Evolutionary conservation across 2,888 invertebrate genomes (phyloP).

Genomic region (Acanthosepion lycidas): DNA sequence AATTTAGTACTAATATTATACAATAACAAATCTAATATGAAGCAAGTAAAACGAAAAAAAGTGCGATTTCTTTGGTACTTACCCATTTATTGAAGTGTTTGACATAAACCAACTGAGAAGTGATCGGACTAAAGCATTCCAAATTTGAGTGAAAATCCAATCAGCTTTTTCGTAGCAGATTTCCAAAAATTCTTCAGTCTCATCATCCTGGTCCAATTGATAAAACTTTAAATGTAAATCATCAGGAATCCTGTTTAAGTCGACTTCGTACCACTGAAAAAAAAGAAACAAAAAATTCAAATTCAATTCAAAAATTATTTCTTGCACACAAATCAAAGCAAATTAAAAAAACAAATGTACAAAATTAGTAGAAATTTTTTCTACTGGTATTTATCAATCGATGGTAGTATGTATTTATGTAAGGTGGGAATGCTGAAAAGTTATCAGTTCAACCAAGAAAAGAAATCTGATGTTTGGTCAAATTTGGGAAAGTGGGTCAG

Average conservation of each 20-base stretch:
- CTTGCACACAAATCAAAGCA: not conserved
- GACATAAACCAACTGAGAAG: conserved; percentile 92
- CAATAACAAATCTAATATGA: too few relatives aligned
- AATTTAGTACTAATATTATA: too few relatives aligned
- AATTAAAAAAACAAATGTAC: not conserved
- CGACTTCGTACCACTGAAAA: conserved; percentile 71
- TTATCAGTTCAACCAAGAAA: too few relatives aligned
- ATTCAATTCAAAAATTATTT: not conserved
- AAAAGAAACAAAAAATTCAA: not conserved
- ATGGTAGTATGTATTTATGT: too few relatives aligned
- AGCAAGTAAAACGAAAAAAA: too few relatives aligned
- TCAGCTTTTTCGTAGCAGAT: conserved; percentile 86
- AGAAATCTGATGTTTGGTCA: too few relatives aligned
- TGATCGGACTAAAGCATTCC: conserved; percentile 90
- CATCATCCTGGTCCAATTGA: conserved; percentile 79
- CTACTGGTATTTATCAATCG: too few relatives aligned
- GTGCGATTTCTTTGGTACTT: conserved; percentile 70
- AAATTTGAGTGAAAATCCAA: conserved; percentile 90
- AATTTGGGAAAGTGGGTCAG: too few relatives aligned
- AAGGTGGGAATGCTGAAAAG: too few relatives aligned
- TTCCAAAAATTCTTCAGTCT: conserved; percentile 84
- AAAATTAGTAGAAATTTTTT: too few relatives aligned
- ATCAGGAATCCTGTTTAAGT: conserved; percentile 59
- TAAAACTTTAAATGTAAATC: conserved; percentile 66
- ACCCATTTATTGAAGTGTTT: conserved; percentile 96